These are phyloP conservation scores for Brachionus koreanus DNA, from an alignment of 1,140 invertebrate genomes.

Conservation along the genomic window DNA sequence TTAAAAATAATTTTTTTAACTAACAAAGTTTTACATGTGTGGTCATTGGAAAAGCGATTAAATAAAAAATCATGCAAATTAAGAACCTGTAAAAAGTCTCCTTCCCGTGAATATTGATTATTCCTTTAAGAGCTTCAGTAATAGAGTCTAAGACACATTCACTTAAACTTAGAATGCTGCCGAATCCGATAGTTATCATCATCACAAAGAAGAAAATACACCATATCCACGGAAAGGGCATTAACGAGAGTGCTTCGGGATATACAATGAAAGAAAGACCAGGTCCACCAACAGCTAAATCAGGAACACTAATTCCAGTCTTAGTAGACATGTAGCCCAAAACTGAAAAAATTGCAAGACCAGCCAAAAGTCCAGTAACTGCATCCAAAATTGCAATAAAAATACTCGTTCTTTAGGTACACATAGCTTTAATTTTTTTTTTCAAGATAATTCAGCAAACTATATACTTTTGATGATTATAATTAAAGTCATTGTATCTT, in stretches of 20 bases:
- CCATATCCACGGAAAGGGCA: conserved; percentile 93
- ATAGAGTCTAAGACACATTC: conserved; percentile 30
- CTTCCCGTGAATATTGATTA: conserved; percentile 28
- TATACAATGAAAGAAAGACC: conserved; percentile 65
- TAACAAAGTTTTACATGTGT: conserved; percentile 26
- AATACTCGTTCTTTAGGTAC: background rate
- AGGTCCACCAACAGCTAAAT: conserved; percentile 49
- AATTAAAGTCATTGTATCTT: conserved; percentile 23
- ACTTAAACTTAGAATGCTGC: conserved; percentile 55
- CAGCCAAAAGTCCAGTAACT: conserved; percentile 62
- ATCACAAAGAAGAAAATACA: conserved; percentile 96
- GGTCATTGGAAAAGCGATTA: conserved; percentile 23
- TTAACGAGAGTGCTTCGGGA: conserved; percentile 74
- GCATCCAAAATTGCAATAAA: conserved; percentile 34
- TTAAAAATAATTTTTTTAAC: background rate
- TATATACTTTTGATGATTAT: conserved; percentile 41
- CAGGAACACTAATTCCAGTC: conserved; percentile 50
- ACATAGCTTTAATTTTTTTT: background rate
- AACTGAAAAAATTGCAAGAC: conserved; percentile 50
- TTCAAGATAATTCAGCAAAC: too few species aligned
- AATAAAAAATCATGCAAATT: conserved; percentile 28
- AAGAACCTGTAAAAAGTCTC: conserved; percentile 5
- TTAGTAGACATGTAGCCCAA: conserved; percentile 50
- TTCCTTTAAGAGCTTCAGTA: conserved; percentile 13
- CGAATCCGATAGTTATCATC: conserved; percentile 89